phyloP scores from a whole-genome alignment of 2,113 vertebrate species.

The Corythoichthys intestinalis region DNA sequence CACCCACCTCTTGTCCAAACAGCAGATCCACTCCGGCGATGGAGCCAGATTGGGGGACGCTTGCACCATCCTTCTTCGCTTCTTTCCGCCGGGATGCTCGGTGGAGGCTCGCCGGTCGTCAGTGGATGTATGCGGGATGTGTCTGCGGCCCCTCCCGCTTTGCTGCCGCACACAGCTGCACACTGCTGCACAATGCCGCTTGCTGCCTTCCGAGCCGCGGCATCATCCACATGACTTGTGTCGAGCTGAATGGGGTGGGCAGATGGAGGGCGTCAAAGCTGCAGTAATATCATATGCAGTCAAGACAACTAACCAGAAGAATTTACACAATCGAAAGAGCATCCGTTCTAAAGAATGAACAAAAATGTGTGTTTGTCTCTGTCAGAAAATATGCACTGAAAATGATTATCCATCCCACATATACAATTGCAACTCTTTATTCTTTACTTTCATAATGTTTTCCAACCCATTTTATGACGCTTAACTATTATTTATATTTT shows the following conservation, averaged over 20 bases:
- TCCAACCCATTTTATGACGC: no score
- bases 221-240: constrained; percentile 36
- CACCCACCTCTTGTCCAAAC: constrained; percentile 92
- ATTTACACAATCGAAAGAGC: no score
- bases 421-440: no score
- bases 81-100: constrained; percentile 70
- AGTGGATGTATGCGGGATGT: constrained; percentile 54
- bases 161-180: constrained; percentile 33
- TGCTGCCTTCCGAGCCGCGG: constrained; percentile 20
- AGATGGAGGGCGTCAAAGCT: constrained; percentile 8
- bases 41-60: constrained; percentile 78
- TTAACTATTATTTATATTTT: no score
- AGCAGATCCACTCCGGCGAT: constrained; percentile 89
- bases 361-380: no score
- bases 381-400: no score
- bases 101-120: constrained; percentile 43
- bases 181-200: constrained; percentile 21
- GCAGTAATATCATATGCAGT: constrained; percentile 4
- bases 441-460: no score
- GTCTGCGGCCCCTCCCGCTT: constrained; percentile 43
- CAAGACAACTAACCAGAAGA: not conserved
- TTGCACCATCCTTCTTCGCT: constrained; percentile 93
- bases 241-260: constrained; percentile 11
- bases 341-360: no score
- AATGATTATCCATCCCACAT: no score